Conservation (phyloP, 2,888 invertebrate species). For the Lasioglossum calceatum region DNA sequence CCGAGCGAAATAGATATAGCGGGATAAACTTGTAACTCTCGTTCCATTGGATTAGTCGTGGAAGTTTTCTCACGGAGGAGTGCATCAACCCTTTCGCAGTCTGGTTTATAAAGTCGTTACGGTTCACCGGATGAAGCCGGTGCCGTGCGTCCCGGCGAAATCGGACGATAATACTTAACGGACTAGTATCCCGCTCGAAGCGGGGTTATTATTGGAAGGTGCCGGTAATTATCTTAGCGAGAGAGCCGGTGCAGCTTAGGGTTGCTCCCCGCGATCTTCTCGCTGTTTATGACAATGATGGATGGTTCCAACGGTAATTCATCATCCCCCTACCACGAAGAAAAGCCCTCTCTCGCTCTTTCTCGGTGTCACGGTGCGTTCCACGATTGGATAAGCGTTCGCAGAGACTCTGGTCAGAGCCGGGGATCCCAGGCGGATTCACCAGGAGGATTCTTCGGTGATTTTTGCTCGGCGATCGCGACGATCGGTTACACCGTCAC, state of each 20-base stretch:
- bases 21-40: background rate
- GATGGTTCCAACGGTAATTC: conserved; percentile 74
- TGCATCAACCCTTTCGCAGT: background rate
- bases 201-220: conserved; percentile 62
- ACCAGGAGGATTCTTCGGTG: conserved; percentile 6
- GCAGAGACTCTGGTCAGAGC: conserved; percentile 22
- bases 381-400: conserved; percentile 51
- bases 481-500: conserved; percentile 32
- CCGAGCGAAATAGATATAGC: background rate
- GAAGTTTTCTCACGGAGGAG: background rate
- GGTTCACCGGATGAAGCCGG: conserved; percentile 26
- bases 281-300: conserved; percentile 77
- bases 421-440: background rate
- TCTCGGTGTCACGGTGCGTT: conserved; percentile 32
- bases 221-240: conserved; percentile 71
- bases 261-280: conserved; percentile 54
- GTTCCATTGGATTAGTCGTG: background rate
- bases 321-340: conserved; percentile 66
- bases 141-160: conserved; percentile 6
- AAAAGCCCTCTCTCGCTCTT: background rate
- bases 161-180: conserved; percentile 51
- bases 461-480: conserved; percentile 47
- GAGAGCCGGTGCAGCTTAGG: conserved; percentile 54
- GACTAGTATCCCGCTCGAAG: conserved; percentile 28
- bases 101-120: conserved; percentile 24